Percentiles rank a stretch among this genome's conserved stretches.
Evolutionary conservation across 2,797 vertebrate genomes (phyloP).

Genomic region (Periparus ater): DNA sequence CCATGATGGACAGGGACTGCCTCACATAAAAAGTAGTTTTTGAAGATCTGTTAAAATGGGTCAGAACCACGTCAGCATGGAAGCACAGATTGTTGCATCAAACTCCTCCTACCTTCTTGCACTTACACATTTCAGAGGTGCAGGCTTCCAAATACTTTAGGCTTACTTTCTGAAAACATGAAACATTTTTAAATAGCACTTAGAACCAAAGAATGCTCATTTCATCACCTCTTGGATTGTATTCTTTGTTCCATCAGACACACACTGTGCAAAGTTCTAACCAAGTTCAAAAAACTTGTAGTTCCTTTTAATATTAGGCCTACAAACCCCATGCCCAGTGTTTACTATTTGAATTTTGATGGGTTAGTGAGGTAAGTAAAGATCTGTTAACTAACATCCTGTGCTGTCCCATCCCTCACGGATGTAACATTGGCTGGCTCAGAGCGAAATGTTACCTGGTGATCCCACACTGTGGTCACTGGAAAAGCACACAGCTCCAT

Average conservation of each 20-base stretch:
- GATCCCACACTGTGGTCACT: accelerated
- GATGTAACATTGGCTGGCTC: accelerated
- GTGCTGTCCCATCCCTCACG: not conserved
- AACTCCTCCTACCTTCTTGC: not conserved
- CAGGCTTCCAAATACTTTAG: not conserved
- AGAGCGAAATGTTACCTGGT: not conserved
- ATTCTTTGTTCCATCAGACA: not conserved
- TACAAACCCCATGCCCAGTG: not conserved
- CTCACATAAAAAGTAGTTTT: not conserved
- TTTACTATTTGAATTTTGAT: not conserved
- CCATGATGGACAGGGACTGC: not conserved
- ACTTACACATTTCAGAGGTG: not conserved
- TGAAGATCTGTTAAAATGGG: not conserved
- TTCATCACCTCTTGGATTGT: not conserved
- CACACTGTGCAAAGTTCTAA: not conserved
- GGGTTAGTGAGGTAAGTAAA: not conserved
- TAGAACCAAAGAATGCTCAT: not conserved
- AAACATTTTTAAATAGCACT: not conserved
- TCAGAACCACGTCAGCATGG: not conserved
- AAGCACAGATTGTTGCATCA: not conserved
- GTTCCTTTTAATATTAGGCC: not conserved
- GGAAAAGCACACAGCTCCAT: not conserved
- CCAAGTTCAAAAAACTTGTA: not conserved
- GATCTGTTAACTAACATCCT: not conserved
- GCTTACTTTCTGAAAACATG: not conserved